Evolutionary conservation across 2,113 vertebrate species (phyloP), one percentile per base, ranked within the genome.

Genomic region (Centropus bengalensis): DNA sequence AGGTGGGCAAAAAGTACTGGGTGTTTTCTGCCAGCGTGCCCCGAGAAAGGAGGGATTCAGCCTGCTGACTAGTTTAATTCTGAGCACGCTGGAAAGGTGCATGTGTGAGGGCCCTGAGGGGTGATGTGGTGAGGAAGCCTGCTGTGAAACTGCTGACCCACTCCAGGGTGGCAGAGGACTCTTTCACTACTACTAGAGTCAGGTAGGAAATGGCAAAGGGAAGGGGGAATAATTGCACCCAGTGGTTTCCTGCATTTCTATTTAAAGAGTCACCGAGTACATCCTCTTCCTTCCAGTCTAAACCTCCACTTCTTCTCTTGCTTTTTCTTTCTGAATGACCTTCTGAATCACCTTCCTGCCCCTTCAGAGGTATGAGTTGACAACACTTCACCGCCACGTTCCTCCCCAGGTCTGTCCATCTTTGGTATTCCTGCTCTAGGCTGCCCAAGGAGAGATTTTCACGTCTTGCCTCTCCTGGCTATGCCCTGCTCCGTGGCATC

Each of bases 241-340:
- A 30, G 68, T 66, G 60, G 71, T 83, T 96, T 95, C 89, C 89
- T 54, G 89, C 56, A 88, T 78, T 91, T 88, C 80, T 94, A 70
- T 94, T 95, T 94, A 83, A 94, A 93, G 82, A 96, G n/a, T 60
- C 36, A 78, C 54, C 64, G 88, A 90, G 17, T 52, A 78, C 36
- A 64, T 91, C 67, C 93, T 91, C 80, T 93, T 94, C 73, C 66
- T 32, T 77, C 21, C 55, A 69, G 55, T 79, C 70, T 74, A 90
- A 91, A 74, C 64, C 11, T 88, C 51, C 22, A 5, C 64, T 75
- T 74, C 59, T 94, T 75, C 76, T 64, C 60, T 77, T 75, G 55
- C 55, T 28, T 71, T 60, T 82, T 84, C 55, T 21, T 81, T 70
- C 44, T 52, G 51, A 88, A 33, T 71, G 33, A 78, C 54, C 69